Evolutionary conservation across 2,113 vertebrate genomes (phyloP).

Genomic region (Rhodinocichla rosea): DNA sequence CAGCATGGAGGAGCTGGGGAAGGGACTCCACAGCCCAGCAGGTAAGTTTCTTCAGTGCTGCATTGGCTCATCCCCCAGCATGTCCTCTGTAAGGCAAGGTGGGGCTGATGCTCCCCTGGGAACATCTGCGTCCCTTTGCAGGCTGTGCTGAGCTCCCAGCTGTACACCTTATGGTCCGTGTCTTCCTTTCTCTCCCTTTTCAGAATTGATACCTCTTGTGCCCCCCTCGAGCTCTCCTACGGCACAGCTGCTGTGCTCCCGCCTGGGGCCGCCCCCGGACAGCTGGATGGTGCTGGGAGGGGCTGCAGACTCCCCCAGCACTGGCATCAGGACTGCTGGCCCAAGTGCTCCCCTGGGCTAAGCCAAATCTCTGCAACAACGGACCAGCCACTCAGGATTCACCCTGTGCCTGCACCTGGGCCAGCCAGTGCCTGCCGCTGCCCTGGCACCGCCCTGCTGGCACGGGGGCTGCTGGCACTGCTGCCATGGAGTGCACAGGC

Average conservation of each 20-base stretch:
- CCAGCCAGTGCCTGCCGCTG: neutral
- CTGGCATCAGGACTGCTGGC: neutral
- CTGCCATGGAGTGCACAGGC: neutral
- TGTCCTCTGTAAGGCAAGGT: neutral
- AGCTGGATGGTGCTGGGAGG: neutral
- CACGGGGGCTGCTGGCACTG: neutral
- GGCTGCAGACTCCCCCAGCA: neutral
- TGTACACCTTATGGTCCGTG: accelerated
- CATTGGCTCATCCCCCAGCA: neutral
- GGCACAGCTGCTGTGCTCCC: neutral
- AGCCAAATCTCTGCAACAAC: neutral
- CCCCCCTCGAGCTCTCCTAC: neutral
- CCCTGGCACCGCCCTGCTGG: neutral
- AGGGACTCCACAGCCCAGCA: neutral
- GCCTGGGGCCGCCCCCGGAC: neutral
- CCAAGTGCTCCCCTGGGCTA: neutral
- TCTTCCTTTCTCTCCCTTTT: neutral
- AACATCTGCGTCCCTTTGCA: neutral
- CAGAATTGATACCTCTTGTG: neutral
- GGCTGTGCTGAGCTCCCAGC: neutral
- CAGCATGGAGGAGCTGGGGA: constrained; percentile 23
- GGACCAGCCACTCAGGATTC: constrained; percentile 44
- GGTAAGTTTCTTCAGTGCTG: neutral
- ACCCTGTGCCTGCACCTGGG: constrained; percentile 28
- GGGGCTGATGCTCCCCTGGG: neutral